A percentile compares a stretch with the other conserved stretches of the same genome.
These are phyloP conservation scores for Hecatera dysodea DNA, from an alignment of 2,888 invertebrate species.

Conservation along the genomic window DNA sequence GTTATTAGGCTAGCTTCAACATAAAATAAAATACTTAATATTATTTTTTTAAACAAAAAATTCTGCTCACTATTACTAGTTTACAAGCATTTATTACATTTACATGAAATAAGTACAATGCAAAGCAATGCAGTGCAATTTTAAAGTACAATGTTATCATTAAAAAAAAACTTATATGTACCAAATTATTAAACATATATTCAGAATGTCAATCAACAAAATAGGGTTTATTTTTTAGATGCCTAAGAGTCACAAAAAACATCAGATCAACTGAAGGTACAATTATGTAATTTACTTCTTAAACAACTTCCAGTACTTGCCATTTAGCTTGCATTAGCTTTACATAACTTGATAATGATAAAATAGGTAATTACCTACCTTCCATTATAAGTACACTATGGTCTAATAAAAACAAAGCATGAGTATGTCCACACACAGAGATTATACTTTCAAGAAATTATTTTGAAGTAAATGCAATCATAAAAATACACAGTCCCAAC, in stretches of 20 bases:
- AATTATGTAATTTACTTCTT: too few species aligned
- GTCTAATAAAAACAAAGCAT: neutral
- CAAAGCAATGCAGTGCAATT: too few species aligned
- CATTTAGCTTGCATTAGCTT: neutral
- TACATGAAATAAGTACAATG: conserved; percentile 26
- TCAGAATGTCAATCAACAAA: neutral
- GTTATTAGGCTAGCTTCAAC: neutral
- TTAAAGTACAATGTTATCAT: conserved; percentile 27
- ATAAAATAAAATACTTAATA: neutral
- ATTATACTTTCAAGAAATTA: conserved; percentile 17
- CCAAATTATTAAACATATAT: neutral
- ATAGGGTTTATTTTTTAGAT: neutral
- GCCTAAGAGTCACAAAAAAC: neutral
- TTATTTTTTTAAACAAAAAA: neutral
- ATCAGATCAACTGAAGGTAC: conserved; percentile 6
- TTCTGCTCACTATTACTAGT: neutral
- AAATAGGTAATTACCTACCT: neutral
- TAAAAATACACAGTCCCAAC: neutral
- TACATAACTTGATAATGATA: conserved; percentile 6
- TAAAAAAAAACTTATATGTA: neutral
- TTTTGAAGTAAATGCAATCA: conserved; percentile 19
- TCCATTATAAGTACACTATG: neutral
- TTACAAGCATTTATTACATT: conserved; percentile 36
- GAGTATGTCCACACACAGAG: conserved; percentile 2
- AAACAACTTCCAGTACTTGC: neutral